Percentiles rank a stretch among this genome's conserved stretches.
Conservation (phyloP, 2,113 vertebrate genomes). For the Toxotes chatareus region DNA sequence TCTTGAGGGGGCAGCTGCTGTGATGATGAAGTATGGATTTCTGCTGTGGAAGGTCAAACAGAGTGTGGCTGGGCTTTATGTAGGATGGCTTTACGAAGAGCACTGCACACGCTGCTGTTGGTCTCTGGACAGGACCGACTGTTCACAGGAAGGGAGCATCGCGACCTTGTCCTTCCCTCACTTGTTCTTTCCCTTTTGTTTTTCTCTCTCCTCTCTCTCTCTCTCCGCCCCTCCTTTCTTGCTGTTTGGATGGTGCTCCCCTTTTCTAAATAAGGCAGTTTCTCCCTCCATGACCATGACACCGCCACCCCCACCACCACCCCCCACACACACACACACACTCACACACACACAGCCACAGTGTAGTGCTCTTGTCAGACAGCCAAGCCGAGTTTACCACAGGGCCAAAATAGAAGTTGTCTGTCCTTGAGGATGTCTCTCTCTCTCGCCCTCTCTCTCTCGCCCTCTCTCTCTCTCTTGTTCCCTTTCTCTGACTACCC, state of each 20-base stretch:
- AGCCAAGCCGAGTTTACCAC: constrained; percentile 59
- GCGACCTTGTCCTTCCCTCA: background rate
- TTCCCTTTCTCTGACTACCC: background rate
- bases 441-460: constrained; percentile 23
- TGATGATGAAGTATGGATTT: constrained; percentile 61
- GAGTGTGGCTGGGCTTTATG: constrained; percentile 27
- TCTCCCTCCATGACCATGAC: constrained; percentile 6
- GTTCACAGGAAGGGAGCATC: background rate
- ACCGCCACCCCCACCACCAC: too few relatives aligned
- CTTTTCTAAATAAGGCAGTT: constrained; percentile 54
- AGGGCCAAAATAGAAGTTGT: constrained; percentile 69
- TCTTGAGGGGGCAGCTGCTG: constrained; percentile 32
- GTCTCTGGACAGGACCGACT: constrained; percentile 7
- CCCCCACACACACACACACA: background rate
- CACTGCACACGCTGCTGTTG: constrained; percentile 16
- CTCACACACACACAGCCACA: constrained; percentile 3
- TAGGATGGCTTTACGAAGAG: constrained; percentile 9
- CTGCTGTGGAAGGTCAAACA: constrained; percentile 39
- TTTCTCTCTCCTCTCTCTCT: background rate
- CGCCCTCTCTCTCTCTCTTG: background rate
- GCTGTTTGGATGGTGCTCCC: constrained; percentile 27
- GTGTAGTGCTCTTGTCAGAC: constrained; percentile 48
- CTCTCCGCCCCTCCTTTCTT: background rate
- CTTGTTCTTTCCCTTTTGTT: background rate
- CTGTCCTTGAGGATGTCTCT: constrained; percentile 49